Conservation (phyloP, 2,888 invertebrate species). For the Sinopyrophorus schimmeli region DNA sequence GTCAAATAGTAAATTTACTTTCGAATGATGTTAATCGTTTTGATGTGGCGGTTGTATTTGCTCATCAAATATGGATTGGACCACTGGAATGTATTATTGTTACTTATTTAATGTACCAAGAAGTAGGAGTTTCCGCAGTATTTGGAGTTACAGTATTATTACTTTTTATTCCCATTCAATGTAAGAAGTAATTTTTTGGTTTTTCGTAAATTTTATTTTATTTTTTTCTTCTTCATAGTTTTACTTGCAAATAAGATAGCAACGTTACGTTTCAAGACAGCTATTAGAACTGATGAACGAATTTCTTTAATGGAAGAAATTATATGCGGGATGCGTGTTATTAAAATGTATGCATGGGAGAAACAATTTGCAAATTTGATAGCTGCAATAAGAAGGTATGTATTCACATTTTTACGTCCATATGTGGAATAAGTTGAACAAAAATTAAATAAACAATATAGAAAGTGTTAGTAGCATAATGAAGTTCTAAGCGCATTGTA, state of each 20-base stretch:
- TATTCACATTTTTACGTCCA: too few relatives aligned
- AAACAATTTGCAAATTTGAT: conserved; percentile 77
- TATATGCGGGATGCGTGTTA: conserved; percentile 82
- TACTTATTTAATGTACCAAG: conserved; percentile 67
- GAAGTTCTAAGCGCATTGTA: too few relatives aligned
- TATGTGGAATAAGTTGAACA: too few relatives aligned
- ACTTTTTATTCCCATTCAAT: conserved; percentile 56
- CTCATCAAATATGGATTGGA: conserved; percentile 82
- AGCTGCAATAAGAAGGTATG: too few relatives aligned
- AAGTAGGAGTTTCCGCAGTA: conserved; percentile 59
- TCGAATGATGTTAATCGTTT: conserved; percentile 89
- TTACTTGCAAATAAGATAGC: conserved; percentile 72
- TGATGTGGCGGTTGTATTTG: conserved; percentile 76
- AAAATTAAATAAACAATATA: too few relatives aligned
- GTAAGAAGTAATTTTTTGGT: conserved; percentile 51
- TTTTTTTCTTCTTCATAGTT: not conserved
- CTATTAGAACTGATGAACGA: conserved; percentile 84
- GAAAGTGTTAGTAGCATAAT: too few relatives aligned
- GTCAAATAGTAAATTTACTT: conserved; percentile 57
- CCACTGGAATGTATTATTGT: conserved; percentile 76
- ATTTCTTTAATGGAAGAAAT: conserved; percentile 91
- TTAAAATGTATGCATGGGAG: conserved; percentile 94
- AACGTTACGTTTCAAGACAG: conserved; percentile 73
- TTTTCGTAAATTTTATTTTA: not conserved
- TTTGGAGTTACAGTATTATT: conserved; percentile 60